These are phyloP conservation scores for Eucidaris tribuloides DNA, from an alignment of 35 echinoderm and acorn worm genomes.

Conservation along the genomic window DNA sequence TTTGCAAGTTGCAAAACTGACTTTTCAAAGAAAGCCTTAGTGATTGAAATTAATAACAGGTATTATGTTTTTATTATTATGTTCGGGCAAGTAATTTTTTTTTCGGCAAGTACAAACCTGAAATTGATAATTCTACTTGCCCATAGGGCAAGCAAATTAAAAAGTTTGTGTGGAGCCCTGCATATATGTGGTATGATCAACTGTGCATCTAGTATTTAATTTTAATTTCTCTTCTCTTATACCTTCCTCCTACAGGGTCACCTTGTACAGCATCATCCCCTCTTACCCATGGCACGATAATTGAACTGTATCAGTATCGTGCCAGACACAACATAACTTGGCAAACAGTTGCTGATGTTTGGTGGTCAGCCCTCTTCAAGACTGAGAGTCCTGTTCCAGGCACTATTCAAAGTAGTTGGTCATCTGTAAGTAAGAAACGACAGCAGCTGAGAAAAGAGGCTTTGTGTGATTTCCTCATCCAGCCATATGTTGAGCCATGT, in stretches of 20 bases:
- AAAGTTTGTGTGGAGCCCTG: too few species aligned
- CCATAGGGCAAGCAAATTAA: too few species aligned
- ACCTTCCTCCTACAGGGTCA: background rate
- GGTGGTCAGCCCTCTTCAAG: background rate
- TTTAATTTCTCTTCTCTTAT: background rate
- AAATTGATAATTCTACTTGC: too few species aligned
- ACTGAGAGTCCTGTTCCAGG: background rate
- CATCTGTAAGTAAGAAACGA: background rate
- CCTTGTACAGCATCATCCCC: background rate
- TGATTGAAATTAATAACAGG: too few species aligned
- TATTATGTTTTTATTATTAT: too few species aligned
- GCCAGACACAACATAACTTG: background rate
- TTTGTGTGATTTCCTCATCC: background rate
- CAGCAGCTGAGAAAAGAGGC: slow-evolving; percentile 22
- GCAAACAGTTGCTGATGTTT: background rate
- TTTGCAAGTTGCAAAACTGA: too few species aligned
- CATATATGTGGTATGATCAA: too few species aligned
- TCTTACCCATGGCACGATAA: background rate
- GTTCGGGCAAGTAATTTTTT: too few species aligned
- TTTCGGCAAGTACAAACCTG: too few species aligned
- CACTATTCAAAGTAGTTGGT: background rate
- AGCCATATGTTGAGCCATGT: slow-evolving; percentile 7
- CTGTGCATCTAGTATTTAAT: too few species aligned
- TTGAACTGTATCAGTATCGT: background rate
- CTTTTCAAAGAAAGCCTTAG: too few species aligned